These are phyloP conservation scores for Spodoptera littoralis DNA, from an alignment of 2,888 invertebrate species.

Conservation along the genomic window DNA sequence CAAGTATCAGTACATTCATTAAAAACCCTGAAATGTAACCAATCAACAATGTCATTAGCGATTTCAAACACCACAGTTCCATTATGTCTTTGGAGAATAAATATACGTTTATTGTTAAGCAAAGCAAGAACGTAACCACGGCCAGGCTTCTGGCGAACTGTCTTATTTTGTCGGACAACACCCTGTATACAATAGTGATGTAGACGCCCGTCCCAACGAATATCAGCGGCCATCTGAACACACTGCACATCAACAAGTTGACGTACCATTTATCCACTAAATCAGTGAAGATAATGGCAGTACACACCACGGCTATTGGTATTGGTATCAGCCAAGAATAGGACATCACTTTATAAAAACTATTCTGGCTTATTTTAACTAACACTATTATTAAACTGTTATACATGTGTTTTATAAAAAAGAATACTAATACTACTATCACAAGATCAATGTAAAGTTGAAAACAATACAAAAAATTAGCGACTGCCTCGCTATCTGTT, in stretches of 20 bases:
- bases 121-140: constrained; percentile 78
- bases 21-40: constrained; percentile 74
- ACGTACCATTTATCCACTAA: constrained; percentile 65
- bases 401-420: constrained; percentile 84
- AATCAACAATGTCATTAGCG: constrained; percentile 65
- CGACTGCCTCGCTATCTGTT: constrained; percentile 37
- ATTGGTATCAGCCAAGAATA: constrained; percentile 79
- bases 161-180: constrained; percentile 76
- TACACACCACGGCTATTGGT: constrained; percentile 68
- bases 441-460: constrained; percentile 81
- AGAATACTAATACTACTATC: constrained; percentile 77
- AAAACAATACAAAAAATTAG: constrained; percentile 60
- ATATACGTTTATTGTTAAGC: constrained; percentile 78
- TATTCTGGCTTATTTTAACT: constrained; percentile 75
- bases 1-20: constrained; percentile 74
- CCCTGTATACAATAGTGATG: constrained; percentile 71
- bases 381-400: constrained; percentile 79
- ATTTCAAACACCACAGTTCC: constrained; percentile 72
- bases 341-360: constrained; percentile 69
- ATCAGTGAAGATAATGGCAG: constrained; percentile 58
- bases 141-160: constrained; percentile 78
- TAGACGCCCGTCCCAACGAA: constrained; percentile 75
- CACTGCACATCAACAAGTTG: constrained; percentile 72
- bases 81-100: constrained; percentile 78
- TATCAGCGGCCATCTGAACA: constrained; percentile 81